phyloP scores from a whole-genome alignment of 2,888 invertebrate species.

The Suillia variegata region DNA sequence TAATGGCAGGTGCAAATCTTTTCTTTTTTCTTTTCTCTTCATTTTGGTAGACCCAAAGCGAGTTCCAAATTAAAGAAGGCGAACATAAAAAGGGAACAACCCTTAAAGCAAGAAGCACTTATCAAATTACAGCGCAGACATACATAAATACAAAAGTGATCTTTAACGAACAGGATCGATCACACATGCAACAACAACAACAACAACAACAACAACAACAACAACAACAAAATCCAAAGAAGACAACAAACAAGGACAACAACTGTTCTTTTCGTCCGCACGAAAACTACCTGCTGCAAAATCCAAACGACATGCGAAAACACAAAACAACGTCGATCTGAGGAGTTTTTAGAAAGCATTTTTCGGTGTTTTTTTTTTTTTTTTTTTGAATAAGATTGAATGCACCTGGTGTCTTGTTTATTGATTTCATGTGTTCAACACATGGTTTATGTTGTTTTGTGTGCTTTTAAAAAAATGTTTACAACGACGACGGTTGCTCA shows the following conservation, averaged over 20 bases:
- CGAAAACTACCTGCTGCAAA: not conserved
- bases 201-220: too few relatives aligned
- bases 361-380: too few relatives aligned
- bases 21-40: too few relatives aligned
- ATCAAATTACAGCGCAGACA: not conserved
- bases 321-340: not conserved
- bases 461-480: too few relatives aligned
- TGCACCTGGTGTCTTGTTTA: conserved; percentile 31
- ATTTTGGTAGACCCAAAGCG: not conserved
- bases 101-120: not conserved
- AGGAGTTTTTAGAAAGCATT: too few relatives aligned
- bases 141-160: not conserved
- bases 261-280: too few relatives aligned
- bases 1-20: conserved; percentile 14
- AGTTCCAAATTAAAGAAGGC: conserved; percentile 3
- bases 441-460: too few relatives aligned
- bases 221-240: too few relatives aligned
- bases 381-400: too few relatives aligned
- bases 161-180: not conserved
- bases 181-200: not conserved
- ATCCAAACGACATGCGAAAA: not conserved
- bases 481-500: not conserved
- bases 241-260: too few relatives aligned
- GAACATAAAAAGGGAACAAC: not conserved
- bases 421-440: conserved; percentile 18